Evolutionary conservation across 2,888 invertebrate genomes (phyloP).

Genomic region (Luffia ferchaultella): DNA sequence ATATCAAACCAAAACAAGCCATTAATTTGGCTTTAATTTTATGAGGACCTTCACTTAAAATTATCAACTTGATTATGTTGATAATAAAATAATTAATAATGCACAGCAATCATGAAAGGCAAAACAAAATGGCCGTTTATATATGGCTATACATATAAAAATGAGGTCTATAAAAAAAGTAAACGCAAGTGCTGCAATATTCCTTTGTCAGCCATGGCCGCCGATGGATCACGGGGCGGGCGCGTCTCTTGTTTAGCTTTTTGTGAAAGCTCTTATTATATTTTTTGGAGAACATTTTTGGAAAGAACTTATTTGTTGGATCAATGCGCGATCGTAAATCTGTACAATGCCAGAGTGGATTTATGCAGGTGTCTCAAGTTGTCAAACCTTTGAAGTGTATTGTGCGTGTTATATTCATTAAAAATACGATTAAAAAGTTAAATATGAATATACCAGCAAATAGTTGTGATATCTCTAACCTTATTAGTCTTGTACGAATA

Average conservation of each 20-base stretch:
- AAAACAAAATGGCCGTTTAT: not conserved
- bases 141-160: conserved; percentile 10
- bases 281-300: conserved; percentile 54
- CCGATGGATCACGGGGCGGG: conserved; percentile 47
- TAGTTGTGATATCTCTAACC: too few relatives aligned
- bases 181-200: conserved; percentile 44
- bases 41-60: too few relatives aligned
- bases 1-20: too few relatives aligned
- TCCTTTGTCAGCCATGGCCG: conserved; percentile 45
- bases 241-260: conserved; percentile 50
- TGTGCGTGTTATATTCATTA: too few relatives aligned
- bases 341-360: conserved; percentile 32
- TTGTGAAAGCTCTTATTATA: conserved; percentile 56
- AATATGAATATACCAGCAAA: too few relatives aligned
- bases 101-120: not conserved
- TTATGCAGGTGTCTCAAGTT: conserved; percentile 43
- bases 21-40: too few relatives aligned
- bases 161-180: conserved; percentile 35
- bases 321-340: conserved; percentile 60
- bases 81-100: too few relatives aligned
- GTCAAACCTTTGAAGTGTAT: conserved; percentile 36
- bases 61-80: not conserved
- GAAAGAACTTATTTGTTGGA: conserved; percentile 58
- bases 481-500: too few relatives aligned
- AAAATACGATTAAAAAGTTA: too few relatives aligned